phyloP scores from a whole-genome alignment of 2,888 invertebrate genomes.

The Tromatobia lineatoria region DNA sequence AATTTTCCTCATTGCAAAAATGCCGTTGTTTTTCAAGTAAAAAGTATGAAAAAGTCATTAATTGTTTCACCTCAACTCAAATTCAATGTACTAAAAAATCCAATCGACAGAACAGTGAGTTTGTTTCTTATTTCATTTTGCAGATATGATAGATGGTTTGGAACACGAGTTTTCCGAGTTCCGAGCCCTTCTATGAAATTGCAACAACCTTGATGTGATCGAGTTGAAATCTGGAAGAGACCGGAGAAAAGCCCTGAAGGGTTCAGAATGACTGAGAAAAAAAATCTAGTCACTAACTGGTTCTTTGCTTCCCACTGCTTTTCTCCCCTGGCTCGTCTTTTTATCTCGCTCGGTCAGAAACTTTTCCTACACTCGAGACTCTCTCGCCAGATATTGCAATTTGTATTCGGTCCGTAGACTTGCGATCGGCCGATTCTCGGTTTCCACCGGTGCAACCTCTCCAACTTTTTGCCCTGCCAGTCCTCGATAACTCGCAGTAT shows the following conservation, averaged over 20 bases:
- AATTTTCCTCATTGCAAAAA: too few species aligned
- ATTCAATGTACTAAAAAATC: conserved; percentile 1
- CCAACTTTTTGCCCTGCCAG: conserved; percentile 2
- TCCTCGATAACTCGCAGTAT: conserved; percentile 45
- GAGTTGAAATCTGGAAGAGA: conserved; percentile 4
- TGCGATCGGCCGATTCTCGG: conserved; percentile 48
- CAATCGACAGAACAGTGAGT: conserved; percentile 7
- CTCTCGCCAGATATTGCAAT: conserved; percentile 51
- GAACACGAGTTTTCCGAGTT: conserved; percentile 4
- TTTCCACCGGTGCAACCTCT: not conserved
- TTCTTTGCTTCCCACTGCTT: not conserved
- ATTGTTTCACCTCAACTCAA: not conserved
- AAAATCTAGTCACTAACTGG: conserved; percentile 11
- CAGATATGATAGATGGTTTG: not conserved
- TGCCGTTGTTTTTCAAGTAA: too few species aligned
- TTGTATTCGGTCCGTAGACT: conserved; percentile 48
- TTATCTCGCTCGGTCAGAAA: conserved; percentile 37
- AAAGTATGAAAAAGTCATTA: not conserved
- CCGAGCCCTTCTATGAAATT: not conserved
- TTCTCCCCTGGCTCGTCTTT: not conserved
- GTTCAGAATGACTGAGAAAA: not conserved
- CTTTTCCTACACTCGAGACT: conserved; percentile 39
- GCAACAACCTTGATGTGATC: conserved; percentile 9
- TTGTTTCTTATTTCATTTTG: conserved; percentile 6
- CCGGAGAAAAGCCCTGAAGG: not conserved